phyloP scores from a whole-genome alignment of 2,888 invertebrate genomes.

The Pseudoips prasinana region DNA sequence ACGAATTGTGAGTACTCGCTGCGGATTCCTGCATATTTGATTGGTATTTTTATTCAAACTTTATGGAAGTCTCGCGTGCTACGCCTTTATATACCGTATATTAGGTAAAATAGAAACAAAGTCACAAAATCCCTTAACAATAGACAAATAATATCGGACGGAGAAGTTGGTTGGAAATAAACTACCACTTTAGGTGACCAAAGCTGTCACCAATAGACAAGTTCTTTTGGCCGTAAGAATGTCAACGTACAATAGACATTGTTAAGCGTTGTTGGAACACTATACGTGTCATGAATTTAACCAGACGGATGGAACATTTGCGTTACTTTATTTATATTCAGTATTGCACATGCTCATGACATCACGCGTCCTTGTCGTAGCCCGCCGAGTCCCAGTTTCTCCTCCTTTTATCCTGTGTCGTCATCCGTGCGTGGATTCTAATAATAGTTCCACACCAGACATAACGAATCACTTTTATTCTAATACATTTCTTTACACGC shows the following conservation, averaged over 20 bases:
- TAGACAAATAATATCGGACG: too few relatives aligned
- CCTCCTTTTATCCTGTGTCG: constrained; percentile 73
- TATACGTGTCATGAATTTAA: constrained; percentile 63
- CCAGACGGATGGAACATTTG: constrained; percentile 41
- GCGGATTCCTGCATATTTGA: too few relatives aligned
- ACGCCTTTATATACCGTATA: too few relatives aligned
- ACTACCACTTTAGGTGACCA: too few relatives aligned
- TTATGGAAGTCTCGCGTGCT: too few relatives aligned
- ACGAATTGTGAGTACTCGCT: too few relatives aligned
- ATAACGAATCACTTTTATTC: constrained; percentile 27
- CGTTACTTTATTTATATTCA: constrained; percentile 59
- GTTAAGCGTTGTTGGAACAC: constrained; percentile 50
- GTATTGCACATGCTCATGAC: constrained; percentile 60
- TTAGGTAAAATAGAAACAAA: too few relatives aligned
- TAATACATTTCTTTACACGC: constrained; percentile 23
- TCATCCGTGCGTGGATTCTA: constrained; percentile 54
- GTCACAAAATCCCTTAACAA: too few relatives aligned
- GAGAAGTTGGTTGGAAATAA: too few relatives aligned
- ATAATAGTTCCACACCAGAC: constrained; percentile 44
- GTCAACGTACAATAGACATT: constrained; percentile 42
- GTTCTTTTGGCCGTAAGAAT: constrained; percentile 26
- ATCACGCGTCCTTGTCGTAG: constrained; percentile 75
- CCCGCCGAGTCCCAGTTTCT: constrained; percentile 67
- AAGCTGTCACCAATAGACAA: neutral
- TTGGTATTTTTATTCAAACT: too few relatives aligned